Evolutionary conservation across 2,888 invertebrate genomes (phyloP), one percentile per base, ranked within the genome.

Genomic region (Cryptocephalus moraei): DNA sequence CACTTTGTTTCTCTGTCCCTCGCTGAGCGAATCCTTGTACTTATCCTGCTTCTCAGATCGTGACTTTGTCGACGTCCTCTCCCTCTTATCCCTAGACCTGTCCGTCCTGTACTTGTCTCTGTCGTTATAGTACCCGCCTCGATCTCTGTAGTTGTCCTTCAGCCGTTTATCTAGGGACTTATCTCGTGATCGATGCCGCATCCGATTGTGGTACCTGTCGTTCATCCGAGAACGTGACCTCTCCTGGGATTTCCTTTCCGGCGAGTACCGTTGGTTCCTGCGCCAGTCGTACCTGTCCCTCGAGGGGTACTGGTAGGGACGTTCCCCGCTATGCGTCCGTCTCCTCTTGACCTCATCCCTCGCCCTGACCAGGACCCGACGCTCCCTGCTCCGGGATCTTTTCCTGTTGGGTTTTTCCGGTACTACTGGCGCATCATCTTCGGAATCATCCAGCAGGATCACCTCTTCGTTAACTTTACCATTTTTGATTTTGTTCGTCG

Each of bases 1-100:
- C 58, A 80, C 83, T 2, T 80, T 79, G 1, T 82, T 80, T 49
- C 80, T 79, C 58, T 84, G 84, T 2, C 89, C 86, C 66, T 92
- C 91, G 48, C 87, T 88, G 14, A 85, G 66, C n/a, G 90, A 86
- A 60, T 83, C 86, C 60, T 76, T 79, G 61, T 73, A 81, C 49
- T 80, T 80, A 63, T 81, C 81, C 10, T 68, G 71, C 56, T 59
- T 71, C 51, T 65, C 71, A 55, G 64, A 64, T 12, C 57, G 70
- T 4, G 47, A 48, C 47, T 49, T 57, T 45, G 36, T 33, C 43
- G 68, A 66, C 48, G 71, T 68, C 47, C 65, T 70, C 14, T 72
- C 71, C 36, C 56, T 64, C 12, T 33, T 42, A 31, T 42, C 32
- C 42, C 42, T 65, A 43, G 65, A 53, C 32, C 65, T 66, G 46